phyloP scores from a whole-genome alignment of 2,797 vertebrate species.

The Amazona ochrocephala region DNA sequence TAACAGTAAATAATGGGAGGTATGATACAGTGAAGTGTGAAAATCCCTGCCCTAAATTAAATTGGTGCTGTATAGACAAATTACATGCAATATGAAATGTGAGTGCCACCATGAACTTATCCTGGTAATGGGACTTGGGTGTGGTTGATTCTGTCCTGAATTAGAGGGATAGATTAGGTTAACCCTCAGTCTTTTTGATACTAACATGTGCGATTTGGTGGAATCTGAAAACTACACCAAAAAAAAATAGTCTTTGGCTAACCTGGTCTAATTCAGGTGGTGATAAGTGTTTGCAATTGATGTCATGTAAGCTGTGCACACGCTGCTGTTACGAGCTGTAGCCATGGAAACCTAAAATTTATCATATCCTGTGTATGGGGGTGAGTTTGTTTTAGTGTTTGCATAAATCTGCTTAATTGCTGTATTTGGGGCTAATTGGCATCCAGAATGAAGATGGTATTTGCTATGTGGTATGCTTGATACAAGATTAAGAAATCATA shows the following conservation, averaged over 20 bases:
- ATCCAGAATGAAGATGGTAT: neutral
- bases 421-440: neutral
- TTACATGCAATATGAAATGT: accelerated
- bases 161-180: neutral
- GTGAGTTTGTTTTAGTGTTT: neutral
- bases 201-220: neutral
- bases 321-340: accelerated
- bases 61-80: neutral
- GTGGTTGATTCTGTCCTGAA: neutral
- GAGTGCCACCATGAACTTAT: neutral
- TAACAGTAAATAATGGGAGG: neutral
- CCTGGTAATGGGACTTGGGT: neutral
- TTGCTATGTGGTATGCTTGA: neutral
- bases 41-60: neutral
- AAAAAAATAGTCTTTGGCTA: neutral
- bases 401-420: neutral
- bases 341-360: neutral
- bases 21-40: neutral
- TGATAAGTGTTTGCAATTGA: neutral
- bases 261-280: neutral
- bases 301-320: neutral
- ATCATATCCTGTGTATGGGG: accelerated
- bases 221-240: neutral
- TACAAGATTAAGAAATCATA: neutral
- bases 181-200: neutral